phyloP scores from a whole-genome alignment of 2,113 vertebrate genomes.

The Calyptommatus sinebrachiatus region DNA sequence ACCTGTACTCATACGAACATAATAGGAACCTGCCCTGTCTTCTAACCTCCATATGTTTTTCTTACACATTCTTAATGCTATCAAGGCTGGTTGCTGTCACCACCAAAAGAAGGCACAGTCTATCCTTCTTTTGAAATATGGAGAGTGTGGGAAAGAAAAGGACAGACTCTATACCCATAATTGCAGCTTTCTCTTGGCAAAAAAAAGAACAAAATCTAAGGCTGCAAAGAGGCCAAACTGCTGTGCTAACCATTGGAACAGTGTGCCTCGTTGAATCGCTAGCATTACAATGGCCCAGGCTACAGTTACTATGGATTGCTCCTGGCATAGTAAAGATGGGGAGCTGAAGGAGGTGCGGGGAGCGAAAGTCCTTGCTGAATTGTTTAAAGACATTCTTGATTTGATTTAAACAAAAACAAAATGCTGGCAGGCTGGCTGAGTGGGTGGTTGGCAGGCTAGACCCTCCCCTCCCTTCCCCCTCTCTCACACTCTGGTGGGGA shows the following conservation, averaged over 20 bases:
- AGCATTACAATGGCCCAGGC: constrained; percentile 32
- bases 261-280: constrained; percentile 15
- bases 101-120: not conserved
- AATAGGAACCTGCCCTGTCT: too few species aligned
- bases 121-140: not conserved
- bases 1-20: too few species aligned
- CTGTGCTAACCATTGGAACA: constrained; percentile 5
- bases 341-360: constrained; percentile 17
- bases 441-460: constrained; percentile 53
- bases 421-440: constrained; percentile 56
- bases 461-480: constrained; percentile 51
- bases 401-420: constrained; percentile 70
- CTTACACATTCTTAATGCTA: too few species aligned
- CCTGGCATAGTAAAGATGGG: constrained; percentile 46
- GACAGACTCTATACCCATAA: not conserved
- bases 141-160: constrained; percentile 5
- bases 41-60: too few species aligned
- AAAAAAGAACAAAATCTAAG: not conserved
- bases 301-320: constrained; percentile 64
- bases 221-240: not conserved
- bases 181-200: not conserved
- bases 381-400: constrained; percentile 60
- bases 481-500: constrained; percentile 45
- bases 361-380: constrained; percentile 60
- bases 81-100: not conserved